Base-by-base conservation (phyloP, 2,113 vertebrate genomes). In the Ellobius talpinus region DNA sequence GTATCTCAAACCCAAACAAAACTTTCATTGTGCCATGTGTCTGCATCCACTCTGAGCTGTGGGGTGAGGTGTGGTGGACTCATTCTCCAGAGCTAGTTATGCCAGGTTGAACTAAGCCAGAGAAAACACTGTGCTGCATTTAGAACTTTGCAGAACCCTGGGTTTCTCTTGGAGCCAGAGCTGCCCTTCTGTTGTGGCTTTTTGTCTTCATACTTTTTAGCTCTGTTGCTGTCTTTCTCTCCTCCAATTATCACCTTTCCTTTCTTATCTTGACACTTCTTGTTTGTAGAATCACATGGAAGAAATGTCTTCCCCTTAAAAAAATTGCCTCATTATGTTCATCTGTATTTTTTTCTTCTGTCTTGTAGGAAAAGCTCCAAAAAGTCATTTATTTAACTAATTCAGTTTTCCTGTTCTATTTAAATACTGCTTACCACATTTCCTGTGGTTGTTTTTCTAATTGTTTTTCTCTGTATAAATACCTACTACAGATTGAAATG, bases 371-470 rank as follows among this genome's bases (percentile, higher is more conserved):
- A 36, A 88, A 29, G 12, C 45, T 93, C 45, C 76, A 82, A 61
- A 72, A 16, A 50, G 61, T 88, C 39, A 84, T 82, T 2, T 81
- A 2, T 91, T 78, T 88, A 7, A 88, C 70, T 78, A 29, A 66
- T 95, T 77, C 72, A 23, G n/a, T 73, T 93, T 95, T 96, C 50
- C 74, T 94, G 1, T 87, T 91, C 11, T 94, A n/a, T 72, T 90
- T 88, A 93, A 78, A 47, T 93, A 77, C 52, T 93, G 3, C 70
- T 95, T 88, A 84, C 33, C 77, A 39, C 76, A 84, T 92, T 29
- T 91, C n/a, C 76, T 84, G 86, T 55, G 58, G 36, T n/a, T 81
- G 1, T 63, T 93, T 95, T 73, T 42, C 9, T 92, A 36, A 61
- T 72, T 16, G 26, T 45, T 96, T 86, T 94, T 70, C 29, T 85